Conservation (phyloP, 2,888 invertebrate species). For the Pyrrhosoma nymphula region DNA sequence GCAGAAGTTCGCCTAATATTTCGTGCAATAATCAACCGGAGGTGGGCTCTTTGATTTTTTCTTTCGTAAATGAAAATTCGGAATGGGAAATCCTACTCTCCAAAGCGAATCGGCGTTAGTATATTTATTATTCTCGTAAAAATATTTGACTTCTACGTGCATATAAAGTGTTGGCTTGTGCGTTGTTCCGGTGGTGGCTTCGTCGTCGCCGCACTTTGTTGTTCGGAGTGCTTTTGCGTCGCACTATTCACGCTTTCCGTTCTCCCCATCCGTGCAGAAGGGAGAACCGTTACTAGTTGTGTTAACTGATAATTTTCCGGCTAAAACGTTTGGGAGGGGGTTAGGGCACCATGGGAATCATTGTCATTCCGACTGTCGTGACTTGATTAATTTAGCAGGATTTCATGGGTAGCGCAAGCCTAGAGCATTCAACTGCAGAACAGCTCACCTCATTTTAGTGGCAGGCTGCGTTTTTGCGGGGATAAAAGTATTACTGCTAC, state of each 20-base stretch:
- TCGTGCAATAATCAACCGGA: not conserved
- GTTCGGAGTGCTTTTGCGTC: not conserved
- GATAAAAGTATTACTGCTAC: not conserved
- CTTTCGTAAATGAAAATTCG: not conserved
- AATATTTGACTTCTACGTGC: not conserved
- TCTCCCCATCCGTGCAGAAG: not conserved
- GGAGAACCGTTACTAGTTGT: not conserved
- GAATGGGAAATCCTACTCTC: not conserved
- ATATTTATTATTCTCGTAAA: not conserved
- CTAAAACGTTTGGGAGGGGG: not conserved
- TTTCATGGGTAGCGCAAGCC: not conserved
- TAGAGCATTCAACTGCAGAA: not conserved
- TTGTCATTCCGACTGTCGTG: not conserved
- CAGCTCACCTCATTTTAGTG: not conserved
- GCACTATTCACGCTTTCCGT: not conserved
- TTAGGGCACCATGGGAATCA: not conserved
- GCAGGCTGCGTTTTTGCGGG: not conserved
- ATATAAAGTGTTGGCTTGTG: not conserved
- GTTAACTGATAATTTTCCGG: not conserved
- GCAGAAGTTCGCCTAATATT: not conserved
- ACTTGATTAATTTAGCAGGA: slow-evolving; percentile 15
- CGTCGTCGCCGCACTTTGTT: not conserved
- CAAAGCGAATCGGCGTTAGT: not conserved
- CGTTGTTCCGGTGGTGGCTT: not conserved
- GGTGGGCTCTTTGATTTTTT: not conserved